Percentiles rank a stretch among this genome's conserved stretches.
Conservation (phyloP, 2,113 vertebrate genomes). For the Polyodon spathula region DNA sequence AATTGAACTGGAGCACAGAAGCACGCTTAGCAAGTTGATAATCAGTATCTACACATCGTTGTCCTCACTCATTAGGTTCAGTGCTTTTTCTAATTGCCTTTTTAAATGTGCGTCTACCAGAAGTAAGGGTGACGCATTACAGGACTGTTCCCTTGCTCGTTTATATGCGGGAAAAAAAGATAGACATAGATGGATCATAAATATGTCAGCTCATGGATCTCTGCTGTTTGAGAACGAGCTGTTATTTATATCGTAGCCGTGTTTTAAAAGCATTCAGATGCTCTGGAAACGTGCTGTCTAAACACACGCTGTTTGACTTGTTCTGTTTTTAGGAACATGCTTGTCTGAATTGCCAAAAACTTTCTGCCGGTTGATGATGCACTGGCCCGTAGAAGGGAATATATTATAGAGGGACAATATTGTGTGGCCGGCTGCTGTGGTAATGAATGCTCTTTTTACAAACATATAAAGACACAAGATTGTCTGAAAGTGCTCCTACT, state of each 20-base stretch:
- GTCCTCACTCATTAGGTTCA: background rate
- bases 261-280: background rate
- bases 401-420: slow-evolving; percentile 12
- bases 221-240: background rate
- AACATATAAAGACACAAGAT: slow-evolving; percentile 13
- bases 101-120: background rate
- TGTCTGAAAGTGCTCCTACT: slow-evolving; percentile 8
- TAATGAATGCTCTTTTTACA: slow-evolving; percentile 23
- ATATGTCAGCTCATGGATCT: background rate
- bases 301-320: slow-evolving; percentile 12
- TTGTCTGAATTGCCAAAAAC: slow-evolving; percentile 11
- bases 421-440: slow-evolving; percentile 12
- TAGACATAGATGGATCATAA: background rate
- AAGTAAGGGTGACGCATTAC: background rate
- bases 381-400: background rate
- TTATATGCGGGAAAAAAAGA: background rate
- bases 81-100: background rate
- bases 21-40: too few species aligned
- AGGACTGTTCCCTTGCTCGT: background rate
- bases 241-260: background rate
- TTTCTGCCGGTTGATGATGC: background rate
- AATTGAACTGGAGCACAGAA: too few species aligned
- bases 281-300: background rate
- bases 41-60: too few species aligned
- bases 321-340: slow-evolving; percentile 13